Percentiles rank a stretch among this genome's conserved stretches.
Conservation (phyloP, 2,888 invertebrate species). For the Agonopterix subpropinquella region DNA sequence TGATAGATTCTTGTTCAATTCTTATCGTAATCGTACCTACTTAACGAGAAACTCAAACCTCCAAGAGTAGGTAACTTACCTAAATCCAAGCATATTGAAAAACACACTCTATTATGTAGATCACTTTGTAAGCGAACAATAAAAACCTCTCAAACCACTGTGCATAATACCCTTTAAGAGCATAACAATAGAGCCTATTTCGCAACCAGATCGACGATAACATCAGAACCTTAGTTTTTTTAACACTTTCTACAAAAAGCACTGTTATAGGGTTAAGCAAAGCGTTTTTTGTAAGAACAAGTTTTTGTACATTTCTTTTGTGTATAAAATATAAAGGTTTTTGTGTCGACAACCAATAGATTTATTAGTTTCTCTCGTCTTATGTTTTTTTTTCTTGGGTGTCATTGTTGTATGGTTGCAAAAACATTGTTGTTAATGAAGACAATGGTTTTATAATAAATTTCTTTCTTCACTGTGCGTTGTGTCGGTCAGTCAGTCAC, state of each 20-base stretch:
- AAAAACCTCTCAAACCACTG: slow-evolving; percentile 5
- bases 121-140: slow-evolving; percentile 1
- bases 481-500: too few species aligned
- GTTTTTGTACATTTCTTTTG: slow-evolving; percentile 5
- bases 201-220: slow-evolving; percentile 10
- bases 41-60: too few species aligned
- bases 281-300: slow-evolving; percentile 4
- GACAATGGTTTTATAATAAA: too few species aligned
- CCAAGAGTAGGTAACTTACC: too few species aligned
- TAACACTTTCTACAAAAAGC: not conserved
- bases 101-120: not conserved
- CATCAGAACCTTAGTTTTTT: slow-evolving; percentile 5
- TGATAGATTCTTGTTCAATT: too few species aligned
- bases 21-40: too few species aligned
- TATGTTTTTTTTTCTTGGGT: too few species aligned
- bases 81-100: not conserved
- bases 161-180: slow-evolving; percentile 11
- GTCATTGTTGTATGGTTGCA: too few species aligned
- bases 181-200: slow-evolving; percentile 11
- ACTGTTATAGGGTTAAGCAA: too few species aligned
- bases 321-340: not conserved
- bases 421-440: too few species aligned
- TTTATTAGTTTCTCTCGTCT: too few species aligned
- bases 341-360: not conserved
- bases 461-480: too few species aligned